Evolutionary conservation across 2,888 invertebrate species (phyloP).

Genomic region (Glomeris marginata): DNA sequence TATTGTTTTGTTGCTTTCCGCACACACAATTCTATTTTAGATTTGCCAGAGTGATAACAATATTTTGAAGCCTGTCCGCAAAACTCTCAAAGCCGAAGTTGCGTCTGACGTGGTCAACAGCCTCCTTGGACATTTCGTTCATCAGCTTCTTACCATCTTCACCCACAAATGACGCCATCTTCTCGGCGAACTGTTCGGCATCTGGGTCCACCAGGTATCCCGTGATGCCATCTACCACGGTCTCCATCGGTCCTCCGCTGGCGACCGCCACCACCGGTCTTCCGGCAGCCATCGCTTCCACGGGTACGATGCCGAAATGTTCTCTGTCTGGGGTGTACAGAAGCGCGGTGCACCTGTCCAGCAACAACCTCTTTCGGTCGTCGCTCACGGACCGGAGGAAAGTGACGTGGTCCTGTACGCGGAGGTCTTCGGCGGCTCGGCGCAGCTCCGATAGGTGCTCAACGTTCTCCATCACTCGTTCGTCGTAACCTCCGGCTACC

Average conservation of each 20-base stretch:
- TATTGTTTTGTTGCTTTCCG: too few relatives aligned
- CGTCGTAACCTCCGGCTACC: conserved; percentile 94
- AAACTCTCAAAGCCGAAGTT: conserved; percentile 76
- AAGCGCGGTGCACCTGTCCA: conserved; percentile 60
- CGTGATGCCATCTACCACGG: conserved; percentile 60
- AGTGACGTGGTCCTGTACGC: conserved; percentile 54
- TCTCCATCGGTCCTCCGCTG: conserved; percentile 91
- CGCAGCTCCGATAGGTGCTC: conserved; percentile 64
- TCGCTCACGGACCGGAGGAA: conserved; percentile 81
- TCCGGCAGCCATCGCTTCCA: conserved; percentile 91
- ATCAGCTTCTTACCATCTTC: conserved; percentile 40
- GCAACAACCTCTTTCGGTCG: conserved; percentile 59
- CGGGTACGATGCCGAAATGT: conserved; percentile 97
- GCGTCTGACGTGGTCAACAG: conserved; percentile 54
- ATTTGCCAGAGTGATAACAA: conserved; percentile 20
- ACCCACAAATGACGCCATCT: conserved; percentile 52
- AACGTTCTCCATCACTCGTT: conserved; percentile 69
- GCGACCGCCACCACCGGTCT: conserved; percentile 91
- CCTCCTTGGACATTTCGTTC: conserved; percentile 55
- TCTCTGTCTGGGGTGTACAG: conserved; percentile 93
- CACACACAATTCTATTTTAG: too few relatives aligned
- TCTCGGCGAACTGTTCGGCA: conserved; percentile 54
- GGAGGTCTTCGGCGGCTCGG: conserved; percentile 44
- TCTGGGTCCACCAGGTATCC: conserved; percentile 62
- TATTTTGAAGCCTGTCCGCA: conserved; percentile 45